Percentiles rank a stretch among this genome's conserved stretches.
These are phyloP conservation scores for Phyllostomus discolor DNA, from an alignment of 2,113 vertebrate species.

Conservation along the genomic window DNA sequence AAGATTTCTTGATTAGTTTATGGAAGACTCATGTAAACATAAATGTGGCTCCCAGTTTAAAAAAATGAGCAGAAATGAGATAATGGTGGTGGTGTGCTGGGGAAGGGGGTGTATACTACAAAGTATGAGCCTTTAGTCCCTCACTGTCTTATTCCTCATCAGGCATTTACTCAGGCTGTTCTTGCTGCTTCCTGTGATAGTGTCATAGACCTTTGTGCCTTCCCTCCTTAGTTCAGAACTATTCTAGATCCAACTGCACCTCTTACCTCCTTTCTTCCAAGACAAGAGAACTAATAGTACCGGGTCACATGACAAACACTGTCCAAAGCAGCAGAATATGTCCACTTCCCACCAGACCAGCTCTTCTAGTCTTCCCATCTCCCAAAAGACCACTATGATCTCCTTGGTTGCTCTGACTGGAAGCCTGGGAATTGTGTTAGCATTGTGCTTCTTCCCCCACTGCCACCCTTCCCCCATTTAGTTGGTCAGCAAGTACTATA, in stretches of 20 bases:
- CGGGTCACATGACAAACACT: neutral
- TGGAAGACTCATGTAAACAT: neutral
- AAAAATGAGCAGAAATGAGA: neutral
- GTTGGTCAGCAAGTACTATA: neutral
- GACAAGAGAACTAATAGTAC: conserved; percentile 1
- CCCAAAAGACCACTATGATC: neutral
- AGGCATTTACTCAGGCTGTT: neutral
- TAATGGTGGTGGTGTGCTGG: neutral
- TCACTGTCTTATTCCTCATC: neutral
- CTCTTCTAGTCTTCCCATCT: neutral
- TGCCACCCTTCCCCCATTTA: neutral
- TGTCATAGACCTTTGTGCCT: neutral
- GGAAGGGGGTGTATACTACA: neutral
- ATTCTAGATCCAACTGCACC: neutral
- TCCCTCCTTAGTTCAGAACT: neutral
- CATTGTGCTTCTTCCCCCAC: neutral
- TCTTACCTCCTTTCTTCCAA: neutral
- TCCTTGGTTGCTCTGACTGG: neutral
- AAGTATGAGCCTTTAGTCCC: neutral
- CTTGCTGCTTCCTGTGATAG: neutral
- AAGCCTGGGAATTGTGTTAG: neutral
- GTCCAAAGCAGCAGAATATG: conserved; percentile 17
- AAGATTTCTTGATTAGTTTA: conserved; percentile 19
- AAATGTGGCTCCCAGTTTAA: neutral
- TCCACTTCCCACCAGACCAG: neutral